Evolutionary conservation across 2,888 invertebrate species (phyloP).

Genomic region (Gerosis bhagava): DNA sequence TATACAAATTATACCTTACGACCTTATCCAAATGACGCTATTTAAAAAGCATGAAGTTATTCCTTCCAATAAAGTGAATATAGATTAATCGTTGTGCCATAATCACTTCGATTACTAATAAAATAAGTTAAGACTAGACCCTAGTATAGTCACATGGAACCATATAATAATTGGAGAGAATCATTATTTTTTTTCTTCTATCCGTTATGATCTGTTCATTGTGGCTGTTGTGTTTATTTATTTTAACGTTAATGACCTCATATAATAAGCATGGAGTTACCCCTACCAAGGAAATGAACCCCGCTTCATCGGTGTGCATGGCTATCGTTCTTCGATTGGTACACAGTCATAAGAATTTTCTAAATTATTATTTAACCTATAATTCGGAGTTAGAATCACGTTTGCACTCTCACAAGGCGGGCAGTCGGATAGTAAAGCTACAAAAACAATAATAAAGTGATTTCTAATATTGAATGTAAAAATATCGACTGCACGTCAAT

Average conservation of each 20-base stretch:
- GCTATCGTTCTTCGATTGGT: slow-evolving; percentile 56
- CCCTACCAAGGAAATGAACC: slow-evolving; percentile 47
- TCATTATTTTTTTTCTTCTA: too few species aligned
- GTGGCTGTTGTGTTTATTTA: slow-evolving; percentile 46
- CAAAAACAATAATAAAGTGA: neutral
- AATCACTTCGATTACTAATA: too few species aligned
- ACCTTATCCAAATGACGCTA: too few species aligned
- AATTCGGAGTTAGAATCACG: slow-evolving; percentile 50
- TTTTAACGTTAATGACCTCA: slow-evolving; percentile 61
- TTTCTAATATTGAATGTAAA: slow-evolving; percentile 31
- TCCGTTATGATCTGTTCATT: too few species aligned
- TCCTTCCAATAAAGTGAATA: too few species aligned
- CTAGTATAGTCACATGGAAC: too few species aligned
- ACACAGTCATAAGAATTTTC: slow-evolving; percentile 48
- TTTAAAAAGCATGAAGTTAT: too few species aligned
- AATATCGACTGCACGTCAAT: slow-evolving; percentile 64
- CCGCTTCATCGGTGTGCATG: slow-evolving; percentile 75
- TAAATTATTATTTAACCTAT: slow-evolving; percentile 50
- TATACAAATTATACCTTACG: too few species aligned
- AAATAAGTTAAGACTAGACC: too few species aligned
- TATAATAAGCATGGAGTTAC: slow-evolving; percentile 72
- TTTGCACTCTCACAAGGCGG: slow-evolving; percentile 66
- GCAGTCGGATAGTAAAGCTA: slow-evolving; percentile 55
- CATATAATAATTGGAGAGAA: too few species aligned
- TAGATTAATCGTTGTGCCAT: too few species aligned